These are phyloP conservation scores for Gryllus bimaculatus DNA, from an alignment of 1,140 invertebrate species.

Conservation along the genomic window DNA sequence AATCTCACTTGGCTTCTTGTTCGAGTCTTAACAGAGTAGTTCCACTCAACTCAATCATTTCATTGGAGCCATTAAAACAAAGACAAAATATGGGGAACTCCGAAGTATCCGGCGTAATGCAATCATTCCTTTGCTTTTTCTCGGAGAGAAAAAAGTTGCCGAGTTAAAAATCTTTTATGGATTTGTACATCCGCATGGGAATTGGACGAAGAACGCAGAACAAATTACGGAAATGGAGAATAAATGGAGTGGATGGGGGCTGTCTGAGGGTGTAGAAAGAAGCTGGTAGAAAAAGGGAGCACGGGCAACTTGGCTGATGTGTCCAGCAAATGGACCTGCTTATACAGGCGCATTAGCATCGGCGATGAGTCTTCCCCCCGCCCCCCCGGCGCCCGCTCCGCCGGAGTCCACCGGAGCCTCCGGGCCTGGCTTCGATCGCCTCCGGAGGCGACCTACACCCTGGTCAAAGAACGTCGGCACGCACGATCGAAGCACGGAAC, in stretches of 20 bases:
- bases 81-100: background rate
- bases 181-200: slow-evolving; percentile 9
- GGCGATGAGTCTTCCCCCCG: too few relatives aligned
- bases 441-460: too few relatives aligned
- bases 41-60: slow-evolving; percentile 1
- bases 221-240: slow-evolving; percentile 18
- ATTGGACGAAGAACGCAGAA: background rate
- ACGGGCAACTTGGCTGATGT: background rate
- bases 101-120: background rate
- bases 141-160: slow-evolving; percentile 2
- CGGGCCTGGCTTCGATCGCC: too few relatives aligned
- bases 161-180: slow-evolving; percentile 17
- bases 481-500: too few relatives aligned
- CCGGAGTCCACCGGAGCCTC: too few relatives aligned
- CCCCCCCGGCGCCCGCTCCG: too few relatives aligned
- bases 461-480: too few relatives aligned
- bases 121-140: slow-evolving; percentile 9
- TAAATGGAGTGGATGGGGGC: slow-evolving; percentile 15
- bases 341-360: background rate
- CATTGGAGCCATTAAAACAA: slow-evolving; percentile 8
- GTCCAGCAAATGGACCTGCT: slow-evolving; percentile 12
- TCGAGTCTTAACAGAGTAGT: background rate
- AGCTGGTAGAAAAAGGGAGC: slow-evolving; percentile 1
- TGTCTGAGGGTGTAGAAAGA: background rate
- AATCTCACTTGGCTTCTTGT: slow-evolving; percentile 14